These are phyloP conservation scores for Nephila pilipes DNA, from an alignment of 1,140 invertebrate species.

Conservation along the genomic window DNA sequence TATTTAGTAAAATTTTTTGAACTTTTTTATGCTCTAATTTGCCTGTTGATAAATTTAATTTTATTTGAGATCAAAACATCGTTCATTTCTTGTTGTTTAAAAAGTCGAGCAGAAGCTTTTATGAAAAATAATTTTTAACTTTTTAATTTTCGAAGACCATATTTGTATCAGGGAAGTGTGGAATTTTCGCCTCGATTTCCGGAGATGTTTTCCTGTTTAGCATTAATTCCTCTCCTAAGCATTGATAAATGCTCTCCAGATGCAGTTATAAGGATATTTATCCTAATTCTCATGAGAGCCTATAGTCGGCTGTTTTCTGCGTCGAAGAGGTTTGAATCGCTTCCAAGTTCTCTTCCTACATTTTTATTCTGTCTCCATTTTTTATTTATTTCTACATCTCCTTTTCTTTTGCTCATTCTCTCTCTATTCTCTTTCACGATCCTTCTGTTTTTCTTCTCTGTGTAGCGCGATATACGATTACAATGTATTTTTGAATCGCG, in stretches of 20 bases:
- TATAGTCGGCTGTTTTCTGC: slow-evolving; percentile 19
- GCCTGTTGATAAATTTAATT: too few relatives aligned
- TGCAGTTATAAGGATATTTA: not conserved
- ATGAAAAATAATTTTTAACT: too few relatives aligned
- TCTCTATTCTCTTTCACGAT: slow-evolving; percentile 56
- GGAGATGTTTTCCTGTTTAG: too few relatives aligned
- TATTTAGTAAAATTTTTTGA: too few relatives aligned
- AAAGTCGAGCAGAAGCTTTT: too few relatives aligned
- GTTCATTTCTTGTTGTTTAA: too few relatives aligned
- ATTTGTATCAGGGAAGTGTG: too few relatives aligned
- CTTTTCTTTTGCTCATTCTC: slow-evolving; percentile 62
- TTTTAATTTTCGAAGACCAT: too few relatives aligned
- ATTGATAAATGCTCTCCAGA: not conserved
- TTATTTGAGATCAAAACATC: too few relatives aligned
- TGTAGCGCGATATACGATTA: slow-evolving; percentile 71
- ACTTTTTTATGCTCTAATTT: too few relatives aligned
- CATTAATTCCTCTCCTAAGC: too few relatives aligned
- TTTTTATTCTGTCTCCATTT: slow-evolving; percentile 63
- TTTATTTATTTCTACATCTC: slow-evolving; percentile 69
- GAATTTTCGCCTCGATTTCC: too few relatives aligned
- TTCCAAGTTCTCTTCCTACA: slow-evolving; percentile 66
- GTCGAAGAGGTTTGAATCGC: slow-evolving; percentile 53
- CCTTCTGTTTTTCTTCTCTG: slow-evolving; percentile 55
- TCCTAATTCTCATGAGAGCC: slow-evolving; percentile 12
- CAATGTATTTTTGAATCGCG: slow-evolving; percentile 76